phyloP scores from a whole-genome alignment of 2,888 invertebrate species.

The Thereva unica region DNA sequence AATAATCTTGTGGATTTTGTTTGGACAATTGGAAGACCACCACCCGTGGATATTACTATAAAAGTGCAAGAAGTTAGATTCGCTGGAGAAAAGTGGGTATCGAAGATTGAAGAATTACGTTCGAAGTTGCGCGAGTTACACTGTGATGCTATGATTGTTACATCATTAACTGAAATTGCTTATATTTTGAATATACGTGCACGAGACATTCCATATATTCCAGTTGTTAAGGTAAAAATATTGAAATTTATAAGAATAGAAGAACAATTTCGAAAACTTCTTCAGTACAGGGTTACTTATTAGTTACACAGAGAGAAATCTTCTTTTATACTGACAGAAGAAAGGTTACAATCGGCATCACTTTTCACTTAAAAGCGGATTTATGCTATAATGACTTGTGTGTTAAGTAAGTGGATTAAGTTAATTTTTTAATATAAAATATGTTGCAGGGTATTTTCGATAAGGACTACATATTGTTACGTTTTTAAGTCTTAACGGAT shows the following conservation, averaged over 20 bases:
- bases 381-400: conserved; percentile 65
- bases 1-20: conserved; percentile 77
- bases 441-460: not conserved
- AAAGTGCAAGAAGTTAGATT: conserved; percentile 65
- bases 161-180: conserved; percentile 84
- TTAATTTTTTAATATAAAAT: not conserved
- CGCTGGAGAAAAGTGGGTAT: conserved; percentile 71
- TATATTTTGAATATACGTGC: conserved; percentile 91
- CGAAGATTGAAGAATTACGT: conserved; percentile 73
- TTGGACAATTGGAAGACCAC: conserved; percentile 71
- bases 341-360: conserved; percentile 65
- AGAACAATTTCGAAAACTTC: conserved; percentile 38
- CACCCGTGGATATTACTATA: conserved; percentile 60
- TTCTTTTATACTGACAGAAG: conserved; percentile 71
- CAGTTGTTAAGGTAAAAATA: conserved; percentile 68
- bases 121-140: conserved; percentile 64
- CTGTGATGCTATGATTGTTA: conserved; percentile 79
- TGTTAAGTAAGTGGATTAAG: conserved; percentile 63
- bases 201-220: conserved; percentile 78
- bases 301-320: conserved; percentile 68
- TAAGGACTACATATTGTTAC: too few relatives aligned
- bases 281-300: conserved; percentile 66
- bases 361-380: conserved; percentile 62
- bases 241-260: conserved; percentile 5
- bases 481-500: too few relatives aligned